Percentiles rank a stretch among this genome's conserved stretches.
Evolutionary conservation across 1,140 invertebrate genomes (phyloP).

Genomic region (Drosophila carrolli): DNA sequence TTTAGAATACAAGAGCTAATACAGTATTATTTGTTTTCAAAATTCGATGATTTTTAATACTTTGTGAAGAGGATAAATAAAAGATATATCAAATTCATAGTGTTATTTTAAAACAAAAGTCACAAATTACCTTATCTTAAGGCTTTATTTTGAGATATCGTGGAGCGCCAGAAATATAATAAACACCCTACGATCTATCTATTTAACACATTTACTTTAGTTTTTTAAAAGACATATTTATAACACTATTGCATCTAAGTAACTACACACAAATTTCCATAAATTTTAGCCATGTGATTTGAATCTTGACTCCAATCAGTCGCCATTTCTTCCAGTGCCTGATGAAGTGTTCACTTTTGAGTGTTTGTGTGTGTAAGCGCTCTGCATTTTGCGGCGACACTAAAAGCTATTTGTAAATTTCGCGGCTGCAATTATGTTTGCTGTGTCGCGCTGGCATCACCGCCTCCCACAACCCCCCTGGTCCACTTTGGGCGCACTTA

Average conservation of each 20-base stretch:
- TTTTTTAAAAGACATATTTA: too few species aligned
- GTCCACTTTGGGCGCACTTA: slow-evolving; percentile 47
- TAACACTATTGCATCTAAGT: too few species aligned
- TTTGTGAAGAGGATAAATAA: too few species aligned
- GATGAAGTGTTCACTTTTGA: slow-evolving; percentile 6
- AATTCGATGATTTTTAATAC: too few species aligned
- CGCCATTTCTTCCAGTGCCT: neutral
- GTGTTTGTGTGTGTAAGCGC: slow-evolving; percentile 15
- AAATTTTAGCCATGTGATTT: neutral
- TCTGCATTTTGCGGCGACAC: slow-evolving; percentile 76
- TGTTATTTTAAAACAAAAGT: too few species aligned
- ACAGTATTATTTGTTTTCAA: too few species aligned
- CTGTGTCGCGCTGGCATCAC: slow-evolving; percentile 57
- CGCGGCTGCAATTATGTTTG: slow-evolving; percentile 82
- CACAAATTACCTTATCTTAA: too few species aligned
- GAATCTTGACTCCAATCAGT: neutral
- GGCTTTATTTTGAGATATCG: neutral
- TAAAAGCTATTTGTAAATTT: slow-evolving; percentile 83
- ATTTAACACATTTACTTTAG: too few species aligned
- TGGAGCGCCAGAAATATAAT: neutral
- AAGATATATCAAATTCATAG: too few species aligned
- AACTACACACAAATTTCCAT: too few species aligned
- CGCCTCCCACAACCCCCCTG: slow-evolving; percentile 1
- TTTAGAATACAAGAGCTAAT: too few species aligned
- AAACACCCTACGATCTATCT: too few species aligned